phyloP scores from a whole-genome alignment of 2,888 invertebrate genomes.

The Melanargia galathea region DNA sequence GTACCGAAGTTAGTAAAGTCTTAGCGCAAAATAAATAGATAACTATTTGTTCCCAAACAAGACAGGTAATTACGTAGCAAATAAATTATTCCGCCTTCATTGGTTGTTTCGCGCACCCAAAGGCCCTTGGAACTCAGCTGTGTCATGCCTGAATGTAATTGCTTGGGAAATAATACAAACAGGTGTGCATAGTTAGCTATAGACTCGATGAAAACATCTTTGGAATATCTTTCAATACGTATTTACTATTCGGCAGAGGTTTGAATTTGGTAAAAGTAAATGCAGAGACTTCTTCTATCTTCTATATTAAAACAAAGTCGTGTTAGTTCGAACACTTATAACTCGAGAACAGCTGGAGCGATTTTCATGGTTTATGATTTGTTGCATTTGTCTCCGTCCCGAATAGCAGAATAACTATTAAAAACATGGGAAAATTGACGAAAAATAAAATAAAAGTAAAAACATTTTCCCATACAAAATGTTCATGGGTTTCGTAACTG shows the following conservation, averaged over 20 bases:
- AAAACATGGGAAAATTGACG: too few species aligned
- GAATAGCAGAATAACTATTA: too few species aligned
- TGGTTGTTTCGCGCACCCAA: conserved; percentile 59
- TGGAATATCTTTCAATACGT: conserved; percentile 57
- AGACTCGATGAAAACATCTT: conserved; percentile 48
- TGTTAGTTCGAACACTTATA: too few species aligned
- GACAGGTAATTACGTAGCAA: conserved; percentile 58
- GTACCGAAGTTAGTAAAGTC: neutral
- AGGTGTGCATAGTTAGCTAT: conserved; percentile 43
- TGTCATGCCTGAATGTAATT: conserved; percentile 64
- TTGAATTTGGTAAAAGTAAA: neutral
- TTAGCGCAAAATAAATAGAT: conserved; percentile 28
- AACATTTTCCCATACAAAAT: too few species aligned
- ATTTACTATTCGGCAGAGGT: neutral
- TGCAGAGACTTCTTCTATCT: neutral
- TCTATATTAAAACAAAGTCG: too few species aligned
- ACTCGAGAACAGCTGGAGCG: too few species aligned
- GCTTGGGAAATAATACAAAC: conserved; percentile 66
- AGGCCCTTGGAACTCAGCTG: conserved; percentile 51
- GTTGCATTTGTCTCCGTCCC: too few species aligned
- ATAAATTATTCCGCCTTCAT: conserved; percentile 60
- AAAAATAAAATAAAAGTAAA: too few species aligned
- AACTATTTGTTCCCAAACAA: conserved; percentile 40
- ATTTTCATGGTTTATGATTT: too few species aligned
- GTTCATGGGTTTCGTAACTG: too few species aligned